Conservation (phyloP, 64 coral and sea anemone species). For the Orbicella faveolata region DNA sequence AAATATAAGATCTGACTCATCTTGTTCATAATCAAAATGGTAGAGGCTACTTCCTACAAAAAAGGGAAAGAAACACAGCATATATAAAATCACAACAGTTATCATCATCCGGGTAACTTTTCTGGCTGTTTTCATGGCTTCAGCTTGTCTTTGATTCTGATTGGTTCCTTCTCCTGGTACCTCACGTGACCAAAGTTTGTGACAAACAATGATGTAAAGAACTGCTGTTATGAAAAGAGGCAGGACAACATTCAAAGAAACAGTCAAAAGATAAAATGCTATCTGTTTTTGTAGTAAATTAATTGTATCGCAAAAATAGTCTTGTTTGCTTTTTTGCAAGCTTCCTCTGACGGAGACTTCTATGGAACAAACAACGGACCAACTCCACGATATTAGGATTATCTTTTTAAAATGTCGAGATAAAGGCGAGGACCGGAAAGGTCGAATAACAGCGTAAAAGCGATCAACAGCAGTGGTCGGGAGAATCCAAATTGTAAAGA, state of each 20-base stretch:
- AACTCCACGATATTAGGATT: background rate
- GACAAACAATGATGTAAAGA: background rate
- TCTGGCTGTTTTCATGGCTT: background rate
- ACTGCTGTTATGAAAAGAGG: background rate
- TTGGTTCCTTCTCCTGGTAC: slow-evolving; percentile 14
- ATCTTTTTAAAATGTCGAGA: slow-evolving; percentile 2
- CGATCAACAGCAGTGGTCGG: slow-evolving; percentile 5
- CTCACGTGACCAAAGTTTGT: background rate
- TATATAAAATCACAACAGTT: background rate
- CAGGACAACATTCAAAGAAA: background rate
- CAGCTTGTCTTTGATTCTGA: background rate
- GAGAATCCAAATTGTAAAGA: background rate
- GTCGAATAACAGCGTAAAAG: slow-evolving; percentile 8
- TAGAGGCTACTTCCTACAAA: background rate
- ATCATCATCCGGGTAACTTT: slow-evolving; percentile 29
- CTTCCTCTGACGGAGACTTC: too few relatives aligned
- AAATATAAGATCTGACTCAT: background rate
- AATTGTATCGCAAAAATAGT: background rate
- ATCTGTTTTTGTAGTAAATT: background rate
- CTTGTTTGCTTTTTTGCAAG: background rate
- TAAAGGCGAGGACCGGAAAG: background rate
- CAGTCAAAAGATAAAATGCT: background rate
- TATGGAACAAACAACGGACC: background rate
- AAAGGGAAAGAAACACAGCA: background rate
- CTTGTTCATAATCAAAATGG: background rate